These are phyloP conservation scores for Emys orbicularis DNA, from an alignment of 2,797 vertebrate species.

Conservation along the genomic window DNA sequence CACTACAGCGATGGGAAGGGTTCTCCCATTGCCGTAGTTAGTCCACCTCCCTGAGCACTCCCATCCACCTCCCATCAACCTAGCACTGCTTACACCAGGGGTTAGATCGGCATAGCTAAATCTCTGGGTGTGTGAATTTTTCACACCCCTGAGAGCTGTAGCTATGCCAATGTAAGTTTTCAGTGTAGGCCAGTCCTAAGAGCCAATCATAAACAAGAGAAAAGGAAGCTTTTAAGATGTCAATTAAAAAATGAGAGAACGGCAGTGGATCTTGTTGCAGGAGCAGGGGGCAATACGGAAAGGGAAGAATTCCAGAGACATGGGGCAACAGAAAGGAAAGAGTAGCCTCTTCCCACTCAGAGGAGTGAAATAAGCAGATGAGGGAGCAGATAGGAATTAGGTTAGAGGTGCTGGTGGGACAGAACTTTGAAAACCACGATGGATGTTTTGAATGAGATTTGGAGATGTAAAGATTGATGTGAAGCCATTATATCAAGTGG, in stretches of 20 bases:
- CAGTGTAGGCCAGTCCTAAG: background rate
- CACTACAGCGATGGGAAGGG: no score
- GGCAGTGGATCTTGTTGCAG: background rate
- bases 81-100: background rate
- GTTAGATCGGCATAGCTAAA: background rate
- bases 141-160: background rate
- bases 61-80: no score
- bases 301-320: background rate
- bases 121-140: background rate
- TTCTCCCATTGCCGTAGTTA: no score
- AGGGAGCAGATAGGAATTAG: background rate
- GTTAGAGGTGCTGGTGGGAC: background rate
- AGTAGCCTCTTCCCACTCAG: background rate
- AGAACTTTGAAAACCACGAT: background rate
- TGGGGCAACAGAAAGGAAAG: background rate
- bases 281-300: background rate
- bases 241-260: background rate
- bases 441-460: background rate
- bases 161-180: background rate
- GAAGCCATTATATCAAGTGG: background rate
- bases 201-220: background rate
- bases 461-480: background rate
- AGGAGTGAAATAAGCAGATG: background rate
- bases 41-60: no score
- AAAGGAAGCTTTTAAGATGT: background rate